Conservation (phyloP, 2,888 invertebrate species). For the Drosophila ustulata region DNA sequence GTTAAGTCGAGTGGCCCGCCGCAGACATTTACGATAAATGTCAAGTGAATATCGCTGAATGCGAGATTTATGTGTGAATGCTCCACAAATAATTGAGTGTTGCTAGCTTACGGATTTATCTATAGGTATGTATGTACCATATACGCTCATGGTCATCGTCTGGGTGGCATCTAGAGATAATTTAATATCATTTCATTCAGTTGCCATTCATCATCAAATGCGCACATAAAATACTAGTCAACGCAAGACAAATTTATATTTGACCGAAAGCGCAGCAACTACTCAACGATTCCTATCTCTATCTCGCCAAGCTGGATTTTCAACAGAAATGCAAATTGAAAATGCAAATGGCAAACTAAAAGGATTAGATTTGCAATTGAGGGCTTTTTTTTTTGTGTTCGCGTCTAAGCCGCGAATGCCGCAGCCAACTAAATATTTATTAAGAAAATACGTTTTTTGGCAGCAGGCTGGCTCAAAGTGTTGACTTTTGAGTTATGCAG, state of each 20-base stretch:
- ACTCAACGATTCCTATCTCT: background rate
- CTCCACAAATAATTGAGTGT: slow-evolving; percentile 63
- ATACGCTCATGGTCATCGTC: slow-evolving; percentile 5
- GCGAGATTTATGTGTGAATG: slow-evolving; percentile 65
- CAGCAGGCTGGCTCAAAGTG: slow-evolving; percentile 34
- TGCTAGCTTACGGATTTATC: slow-evolving; percentile 52
- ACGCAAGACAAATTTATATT: slow-evolving; percentile 60
- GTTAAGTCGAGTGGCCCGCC: slow-evolving; percentile 42
- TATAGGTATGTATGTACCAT: background rate
- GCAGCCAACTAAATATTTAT: slow-evolving; percentile 62
- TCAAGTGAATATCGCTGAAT: slow-evolving; percentile 59
- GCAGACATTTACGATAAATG: slow-evolving; percentile 68
- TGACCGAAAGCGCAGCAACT: slow-evolving; percentile 15
- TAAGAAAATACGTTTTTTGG: slow-evolving; percentile 57
- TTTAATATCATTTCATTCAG: slow-evolving; percentile 25
- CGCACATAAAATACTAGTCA: slow-evolving; percentile 29
- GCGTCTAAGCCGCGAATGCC: slow-evolving; percentile 28
- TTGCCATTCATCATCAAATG: slow-evolving; percentile 47
- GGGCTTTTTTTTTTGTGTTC: slow-evolving; percentile 7
- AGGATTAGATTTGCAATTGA: slow-evolving; percentile 63
- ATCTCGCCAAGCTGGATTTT: slow-evolving; percentile 21
- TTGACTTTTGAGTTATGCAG: slow-evolving; percentile 47
- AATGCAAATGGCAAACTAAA: slow-evolving; percentile 55
- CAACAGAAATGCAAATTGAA: slow-evolving; percentile 45
- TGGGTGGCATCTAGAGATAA: slow-evolving; percentile 12